Evolutionary conservation across 2,888 invertebrate species (phyloP).

Genomic region (Yponomeuta malinellus): DNA sequence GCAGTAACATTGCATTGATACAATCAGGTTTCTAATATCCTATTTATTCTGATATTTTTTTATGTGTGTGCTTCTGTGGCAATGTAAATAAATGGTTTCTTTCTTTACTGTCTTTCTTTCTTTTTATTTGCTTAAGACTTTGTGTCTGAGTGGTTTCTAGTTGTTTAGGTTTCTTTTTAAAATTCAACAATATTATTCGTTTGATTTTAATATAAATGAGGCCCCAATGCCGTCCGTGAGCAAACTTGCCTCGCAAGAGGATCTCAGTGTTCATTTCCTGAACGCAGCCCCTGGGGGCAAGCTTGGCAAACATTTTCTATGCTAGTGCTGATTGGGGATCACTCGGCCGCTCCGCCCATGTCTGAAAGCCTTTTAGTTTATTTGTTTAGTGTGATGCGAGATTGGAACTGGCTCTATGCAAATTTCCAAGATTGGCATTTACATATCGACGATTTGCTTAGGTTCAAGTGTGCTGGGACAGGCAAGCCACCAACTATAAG

Average conservation of each 20-base stretch:
- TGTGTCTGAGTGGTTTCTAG: too few species aligned
- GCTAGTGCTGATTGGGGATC: slow-evolving; percentile 16
- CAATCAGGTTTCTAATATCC: too few species aligned
- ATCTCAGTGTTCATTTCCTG: not conserved
- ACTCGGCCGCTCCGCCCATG: not conserved
- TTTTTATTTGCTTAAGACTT: too few species aligned
- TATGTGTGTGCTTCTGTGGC: too few species aligned
- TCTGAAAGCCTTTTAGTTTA: slow-evolving; percentile 31
- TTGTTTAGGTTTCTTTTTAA: not conserved
- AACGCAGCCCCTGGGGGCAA: slow-evolving; percentile 13
- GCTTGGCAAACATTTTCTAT: slow-evolving; percentile 15
- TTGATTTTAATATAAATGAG: not conserved
- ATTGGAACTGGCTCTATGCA: not conserved
- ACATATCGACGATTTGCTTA: not conserved
- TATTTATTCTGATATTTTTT: too few species aligned
- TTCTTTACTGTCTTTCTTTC: too few species aligned
- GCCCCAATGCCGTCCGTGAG: not conserved
- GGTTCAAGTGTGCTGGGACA: not conserved
- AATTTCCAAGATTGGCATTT: not conserved
- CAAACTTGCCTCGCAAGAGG: not conserved
- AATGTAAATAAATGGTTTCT: too few species aligned
- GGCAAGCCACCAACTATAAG: not conserved
- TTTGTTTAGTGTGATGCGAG: slow-evolving; percentile 17
- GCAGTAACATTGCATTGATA: too few species aligned
- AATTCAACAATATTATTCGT: not conserved